These are phyloP conservation scores for Ovibos moschatus DNA, from an alignment of 2,113 vertebrate species.

Conservation along the genomic window DNA sequence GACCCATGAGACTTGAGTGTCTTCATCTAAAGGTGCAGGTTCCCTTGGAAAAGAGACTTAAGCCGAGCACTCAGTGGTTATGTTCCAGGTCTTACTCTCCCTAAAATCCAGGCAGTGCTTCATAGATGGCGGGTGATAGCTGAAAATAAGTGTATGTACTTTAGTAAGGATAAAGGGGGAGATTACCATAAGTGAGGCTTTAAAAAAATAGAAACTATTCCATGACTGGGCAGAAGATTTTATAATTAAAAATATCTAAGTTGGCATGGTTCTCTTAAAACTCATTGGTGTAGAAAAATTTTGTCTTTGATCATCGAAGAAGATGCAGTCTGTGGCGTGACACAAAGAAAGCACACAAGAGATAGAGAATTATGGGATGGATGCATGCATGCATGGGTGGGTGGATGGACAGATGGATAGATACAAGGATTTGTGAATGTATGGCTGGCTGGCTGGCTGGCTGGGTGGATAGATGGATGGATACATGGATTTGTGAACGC, in stretches of 20 bases:
- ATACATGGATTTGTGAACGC: not conserved
- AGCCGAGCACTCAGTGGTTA: not conserved
- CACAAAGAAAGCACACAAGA: not conserved
- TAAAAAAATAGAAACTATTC: not conserved
- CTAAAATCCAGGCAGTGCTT: not conserved
- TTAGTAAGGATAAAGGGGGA: not conserved
- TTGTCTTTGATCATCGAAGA: not conserved
- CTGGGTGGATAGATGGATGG: not conserved
- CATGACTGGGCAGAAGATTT: not conserved
- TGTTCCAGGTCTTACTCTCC: not conserved
- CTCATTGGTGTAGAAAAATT: not conserved
- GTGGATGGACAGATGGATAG: not conserved
- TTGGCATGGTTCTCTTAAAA: not conserved
- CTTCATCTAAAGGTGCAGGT: not conserved
- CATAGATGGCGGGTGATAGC: not conserved
- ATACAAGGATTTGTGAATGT: not conserved
- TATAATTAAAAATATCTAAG: not conserved
- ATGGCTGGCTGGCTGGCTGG: not conserved
- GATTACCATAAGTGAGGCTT: not conserved
- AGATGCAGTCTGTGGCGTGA: not conserved
- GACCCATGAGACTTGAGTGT: not conserved
- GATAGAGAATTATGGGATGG: not conserved
- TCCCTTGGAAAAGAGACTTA: slow-evolving; percentile 18
- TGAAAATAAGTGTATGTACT: not conserved
- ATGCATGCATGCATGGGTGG: not conserved